These are phyloP conservation scores for Odobenus rosmarus DNA, from an alignment of 2,113 vertebrate species.

Conservation along the genomic window DNA sequence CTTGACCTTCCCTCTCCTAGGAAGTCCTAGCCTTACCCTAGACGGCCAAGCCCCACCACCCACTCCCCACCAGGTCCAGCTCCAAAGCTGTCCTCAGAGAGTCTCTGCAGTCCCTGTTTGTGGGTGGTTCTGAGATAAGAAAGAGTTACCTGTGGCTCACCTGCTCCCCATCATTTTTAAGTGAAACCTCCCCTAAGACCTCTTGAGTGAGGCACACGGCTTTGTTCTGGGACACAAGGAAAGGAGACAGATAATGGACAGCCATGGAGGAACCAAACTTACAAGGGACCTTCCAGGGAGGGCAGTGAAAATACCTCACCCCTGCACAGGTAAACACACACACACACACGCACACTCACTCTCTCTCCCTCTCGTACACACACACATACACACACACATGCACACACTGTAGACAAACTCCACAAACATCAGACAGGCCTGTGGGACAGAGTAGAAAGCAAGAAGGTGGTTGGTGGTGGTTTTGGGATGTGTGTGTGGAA, in stretches of 20 bases:
- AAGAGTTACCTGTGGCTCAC: constrained; percentile 36
- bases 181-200: constrained; percentile 60
- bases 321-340: neutral
- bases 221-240: constrained; percentile 80
- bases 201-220: constrained; percentile 65
- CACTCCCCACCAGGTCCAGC: neutral
- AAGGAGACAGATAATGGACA: constrained; percentile 76
- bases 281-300: constrained; percentile 72
- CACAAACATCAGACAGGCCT: constrained; percentile 81
- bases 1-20: neutral
- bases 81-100: neutral
- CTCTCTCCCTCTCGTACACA: no score
- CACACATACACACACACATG: neutral
- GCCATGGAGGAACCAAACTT: constrained; percentile 75
- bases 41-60: neutral
- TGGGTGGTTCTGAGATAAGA: neutral
- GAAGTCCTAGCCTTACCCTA: neutral
- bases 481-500: neutral
- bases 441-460: constrained; percentile 75
- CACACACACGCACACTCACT: neutral
- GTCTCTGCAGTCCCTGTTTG: neutral
- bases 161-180: constrained; percentile 59
- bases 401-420: constrained; percentile 34
- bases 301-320: constrained; percentile 64
- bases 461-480: constrained; percentile 76